These are phyloP conservation scores for Lithobates sylvaticus DNA, from an alignment of 2,797 vertebrate species.

Conservation along the genomic window DNA sequence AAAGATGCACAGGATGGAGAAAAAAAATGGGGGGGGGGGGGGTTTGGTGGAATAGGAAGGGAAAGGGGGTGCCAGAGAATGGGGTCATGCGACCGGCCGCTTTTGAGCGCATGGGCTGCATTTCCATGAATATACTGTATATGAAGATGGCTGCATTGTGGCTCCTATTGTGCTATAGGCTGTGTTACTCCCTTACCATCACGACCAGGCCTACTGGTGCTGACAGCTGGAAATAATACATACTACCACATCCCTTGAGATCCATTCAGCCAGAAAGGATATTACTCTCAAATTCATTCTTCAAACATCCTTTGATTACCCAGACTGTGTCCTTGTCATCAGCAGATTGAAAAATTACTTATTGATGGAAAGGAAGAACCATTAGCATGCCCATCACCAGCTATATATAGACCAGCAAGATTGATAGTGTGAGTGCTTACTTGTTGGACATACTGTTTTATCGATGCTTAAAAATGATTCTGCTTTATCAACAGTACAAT, in stretches of 20 bases:
- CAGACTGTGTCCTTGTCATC: slow-evolving; percentile 48
- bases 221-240: slow-evolving; percentile 48
- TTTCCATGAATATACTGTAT: too few relatives aligned
- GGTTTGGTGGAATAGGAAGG: too few relatives aligned
- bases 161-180: too few relatives aligned
- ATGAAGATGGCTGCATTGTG: too few relatives aligned
- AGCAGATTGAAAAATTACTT: slow-evolving; percentile 42
- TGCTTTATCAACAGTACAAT: too few relatives aligned
- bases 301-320: slow-evolving; percentile 39
- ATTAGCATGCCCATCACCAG: slow-evolving; percentile 29
- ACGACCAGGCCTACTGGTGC: neutral
- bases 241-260: slow-evolving; percentile 34
- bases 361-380: slow-evolving; percentile 27
- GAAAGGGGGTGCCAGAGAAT: too few relatives aligned
- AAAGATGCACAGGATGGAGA: too few relatives aligned
- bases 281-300: slow-evolving; percentile 46
- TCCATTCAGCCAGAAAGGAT: slow-evolving; percentile 31
- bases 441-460: too few relatives aligned
- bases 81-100: too few relatives aligned
- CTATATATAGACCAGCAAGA: neutral
- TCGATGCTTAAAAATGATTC: too few relatives aligned
- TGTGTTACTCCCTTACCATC: neutral
- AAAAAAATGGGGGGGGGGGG: too few relatives aligned
- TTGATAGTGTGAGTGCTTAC: neutral
- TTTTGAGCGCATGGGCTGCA: too few relatives aligned